Conservation (phyloP, 2,113 vertebrate genomes). For the Crocuta crocuta region DNA sequence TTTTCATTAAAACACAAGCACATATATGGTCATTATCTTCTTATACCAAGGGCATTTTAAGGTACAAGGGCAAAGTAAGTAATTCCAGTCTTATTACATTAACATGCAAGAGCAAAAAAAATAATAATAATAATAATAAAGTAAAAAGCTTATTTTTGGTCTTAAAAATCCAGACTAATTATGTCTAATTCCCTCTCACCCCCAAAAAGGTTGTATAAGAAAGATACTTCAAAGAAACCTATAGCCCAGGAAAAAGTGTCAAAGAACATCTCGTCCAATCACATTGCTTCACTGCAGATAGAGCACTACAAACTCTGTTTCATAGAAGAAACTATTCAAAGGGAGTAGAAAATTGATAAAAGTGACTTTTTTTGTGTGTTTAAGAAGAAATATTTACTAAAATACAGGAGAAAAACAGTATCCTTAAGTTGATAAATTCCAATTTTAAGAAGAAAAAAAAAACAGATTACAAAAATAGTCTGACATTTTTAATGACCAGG, state of each 20-base stretch:
- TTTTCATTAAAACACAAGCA: not conserved
- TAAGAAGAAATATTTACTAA: not conserved
- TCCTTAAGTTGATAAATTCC: not conserved
- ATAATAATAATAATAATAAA: not conserved
- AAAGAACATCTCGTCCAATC: not conserved
- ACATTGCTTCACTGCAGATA: not conserved
- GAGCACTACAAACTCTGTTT: not conserved
- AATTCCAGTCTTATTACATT: not conserved
- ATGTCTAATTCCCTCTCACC: not conserved
- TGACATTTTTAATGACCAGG: not conserved
- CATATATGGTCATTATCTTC: not conserved
- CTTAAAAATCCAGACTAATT: not conserved
- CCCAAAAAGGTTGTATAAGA: not conserved
- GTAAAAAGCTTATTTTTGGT: not conserved
- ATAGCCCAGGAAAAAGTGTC: not conserved
- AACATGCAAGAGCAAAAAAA: not conserved
- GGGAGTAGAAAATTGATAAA: not conserved
- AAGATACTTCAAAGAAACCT: not conserved
- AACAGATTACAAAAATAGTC: not conserved
- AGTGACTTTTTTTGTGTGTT: not conserved
- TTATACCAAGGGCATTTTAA: not conserved
- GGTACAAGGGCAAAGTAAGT: not conserved
- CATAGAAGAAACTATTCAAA: not conserved
- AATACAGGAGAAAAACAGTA: not conserved
- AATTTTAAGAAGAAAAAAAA: not conserved